Percentiles rank a stretch among this genome's conserved stretches.
Evolutionary conservation across 2,113 vertebrate genomes (phyloP).

Genomic region (Argyrosomus japonicus): DNA sequence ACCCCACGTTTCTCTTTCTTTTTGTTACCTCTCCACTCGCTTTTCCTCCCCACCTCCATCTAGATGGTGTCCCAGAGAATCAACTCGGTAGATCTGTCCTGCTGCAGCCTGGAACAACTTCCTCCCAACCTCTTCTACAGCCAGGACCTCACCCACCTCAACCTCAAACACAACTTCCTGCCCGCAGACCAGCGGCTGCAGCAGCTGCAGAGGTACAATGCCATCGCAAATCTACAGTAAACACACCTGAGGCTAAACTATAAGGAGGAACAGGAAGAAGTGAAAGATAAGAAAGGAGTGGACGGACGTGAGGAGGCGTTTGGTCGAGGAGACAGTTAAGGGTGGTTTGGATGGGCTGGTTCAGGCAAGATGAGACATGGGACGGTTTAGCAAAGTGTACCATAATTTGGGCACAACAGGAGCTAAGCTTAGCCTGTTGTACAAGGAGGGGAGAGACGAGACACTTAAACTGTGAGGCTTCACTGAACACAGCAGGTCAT

Average conservation of each 20-base stretch:
- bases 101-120: slow-evolving; percentile 95
- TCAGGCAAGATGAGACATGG: slow-evolving; percentile 40
- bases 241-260: slow-evolving; percentile 50
- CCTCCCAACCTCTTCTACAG: slow-evolving; percentile 97
- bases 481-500: slow-evolving; percentile 54
- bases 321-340: not conserved
- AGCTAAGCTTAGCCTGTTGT: slow-evolving; percentile 19
- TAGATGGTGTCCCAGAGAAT: slow-evolving; percentile 98
- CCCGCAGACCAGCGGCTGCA: slow-evolving; percentile 86
- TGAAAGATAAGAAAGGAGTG: slow-evolving; percentile 9
- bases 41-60: slow-evolving; percentile 21
- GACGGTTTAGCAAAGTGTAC: slow-evolving; percentile 33
- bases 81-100: slow-evolving; percentile 97
- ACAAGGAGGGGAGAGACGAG: slow-evolving; percentile 24
- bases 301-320: not conserved
- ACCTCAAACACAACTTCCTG: slow-evolving; percentile 98
- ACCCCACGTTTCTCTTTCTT: slow-evolving; percentile 36
- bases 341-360: slow-evolving; percentile 8
- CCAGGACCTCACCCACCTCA: slow-evolving; percentile 99
- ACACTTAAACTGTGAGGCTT: slow-evolving; percentile 23
- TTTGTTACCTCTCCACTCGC: slow-evolving; percentile 14
- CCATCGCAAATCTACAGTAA: slow-evolving; percentile 19
- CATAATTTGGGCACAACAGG: slow-evolving; percentile 38
- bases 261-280: not conserved
- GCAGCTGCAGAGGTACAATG: slow-evolving; percentile 91